Evolutionary conservation across 2,113 vertebrate species (phyloP).

Genomic region (Cavia porcellus): DNA sequence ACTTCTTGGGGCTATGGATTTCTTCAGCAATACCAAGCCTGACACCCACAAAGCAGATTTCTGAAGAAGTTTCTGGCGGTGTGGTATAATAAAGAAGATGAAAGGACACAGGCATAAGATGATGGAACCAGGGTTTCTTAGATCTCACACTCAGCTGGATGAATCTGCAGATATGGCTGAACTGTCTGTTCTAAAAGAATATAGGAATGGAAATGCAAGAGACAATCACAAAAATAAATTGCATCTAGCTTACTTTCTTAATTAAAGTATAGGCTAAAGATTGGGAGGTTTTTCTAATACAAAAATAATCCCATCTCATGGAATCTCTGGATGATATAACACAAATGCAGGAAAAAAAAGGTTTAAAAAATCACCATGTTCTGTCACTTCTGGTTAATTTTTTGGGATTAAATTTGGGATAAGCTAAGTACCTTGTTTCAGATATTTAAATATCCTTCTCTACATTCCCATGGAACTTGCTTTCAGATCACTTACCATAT

Average conservation of each 20-base stretch:
- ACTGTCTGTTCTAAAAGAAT: neutral
- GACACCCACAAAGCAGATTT: neutral
- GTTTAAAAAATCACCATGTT: slow-evolving; percentile 11
- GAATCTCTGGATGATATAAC: neutral
- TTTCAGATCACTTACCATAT: slow-evolving; percentile 64
- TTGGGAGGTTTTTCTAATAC: slow-evolving; percentile 36
- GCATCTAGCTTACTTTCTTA: neutral
- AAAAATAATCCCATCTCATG: neutral
- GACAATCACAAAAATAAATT: neutral
- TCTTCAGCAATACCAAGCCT: neutral
- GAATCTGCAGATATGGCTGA: neutral
- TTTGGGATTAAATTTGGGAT: slow-evolving; percentile 23
- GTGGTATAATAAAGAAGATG: neutral
- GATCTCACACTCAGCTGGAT: neutral
- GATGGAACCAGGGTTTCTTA: neutral
- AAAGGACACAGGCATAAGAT: neutral
- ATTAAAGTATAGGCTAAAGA: neutral
- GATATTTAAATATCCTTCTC: slow-evolving; percentile 44
- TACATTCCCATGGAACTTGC: slow-evolving; percentile 12
- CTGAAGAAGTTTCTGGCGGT: neutral
- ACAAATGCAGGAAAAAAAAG: neutral
- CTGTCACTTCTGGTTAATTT: neutral
- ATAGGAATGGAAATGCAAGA: neutral
- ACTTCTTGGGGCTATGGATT: neutral
- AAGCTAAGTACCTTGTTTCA: slow-evolving; percentile 45